Conservation (phyloP, 2,888 invertebrate genomes). For the Physocephala rufipes region DNA sequence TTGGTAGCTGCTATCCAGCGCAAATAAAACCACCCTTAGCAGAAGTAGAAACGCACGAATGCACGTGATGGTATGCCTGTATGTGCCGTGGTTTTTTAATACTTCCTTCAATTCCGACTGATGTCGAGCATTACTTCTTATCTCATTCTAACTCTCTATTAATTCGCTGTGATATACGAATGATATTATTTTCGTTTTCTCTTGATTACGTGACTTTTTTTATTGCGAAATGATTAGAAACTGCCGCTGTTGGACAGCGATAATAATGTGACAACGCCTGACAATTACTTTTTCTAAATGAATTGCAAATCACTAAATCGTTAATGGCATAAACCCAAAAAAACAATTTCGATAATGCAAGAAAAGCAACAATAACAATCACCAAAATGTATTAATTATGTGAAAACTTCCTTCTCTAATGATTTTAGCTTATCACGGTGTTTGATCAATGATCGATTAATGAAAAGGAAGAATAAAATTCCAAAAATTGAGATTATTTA, state of each 20-base stretch:
- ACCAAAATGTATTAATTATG: no score
- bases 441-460: no score
- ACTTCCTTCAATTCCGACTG: slow-evolving; percentile 12
- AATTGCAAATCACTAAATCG: slow-evolving; percentile 35
- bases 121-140: slow-evolving; percentile 43
- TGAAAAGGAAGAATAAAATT: no score
- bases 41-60: not conserved
- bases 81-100: slow-evolving; percentile 38
- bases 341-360: no score
- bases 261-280: slow-evolving; percentile 41
- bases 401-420: no score
- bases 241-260: not conserved
- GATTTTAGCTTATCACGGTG: no score
- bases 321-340: not conserved
- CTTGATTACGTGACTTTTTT: slow-evolving; percentile 35
- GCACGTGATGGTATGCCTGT: slow-evolving; percentile 21
- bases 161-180: slow-evolving; percentile 24
- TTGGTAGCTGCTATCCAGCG: slow-evolving; percentile 5
- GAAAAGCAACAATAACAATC: no score
- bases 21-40: slow-evolving; percentile 17
- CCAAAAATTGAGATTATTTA: no score
- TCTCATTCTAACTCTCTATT: slow-evolving; percentile 5
- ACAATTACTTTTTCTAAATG: slow-evolving; percentile 41
- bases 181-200: slow-evolving; percentile 4
- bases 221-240: slow-evolving; percentile 31